Conservation (phyloP, 1,140 invertebrate genomes). For the Arion vulgaris region DNA sequence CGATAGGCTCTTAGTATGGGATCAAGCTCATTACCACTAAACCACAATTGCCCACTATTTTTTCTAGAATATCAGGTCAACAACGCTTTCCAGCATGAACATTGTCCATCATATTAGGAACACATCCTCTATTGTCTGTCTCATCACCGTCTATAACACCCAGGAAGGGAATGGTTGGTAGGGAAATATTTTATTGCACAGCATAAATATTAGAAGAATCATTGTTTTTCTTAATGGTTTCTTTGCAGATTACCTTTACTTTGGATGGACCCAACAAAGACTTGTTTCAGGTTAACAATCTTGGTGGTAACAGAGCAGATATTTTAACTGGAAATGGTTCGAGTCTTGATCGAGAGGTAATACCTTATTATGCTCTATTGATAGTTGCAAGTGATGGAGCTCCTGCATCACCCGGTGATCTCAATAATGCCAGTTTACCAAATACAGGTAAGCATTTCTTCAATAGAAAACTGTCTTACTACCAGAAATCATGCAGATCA, state of each 20-base stretch:
- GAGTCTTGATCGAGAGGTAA: conserved; percentile 7
- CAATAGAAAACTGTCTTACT: background rate
- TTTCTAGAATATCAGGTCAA: too few relatives aligned
- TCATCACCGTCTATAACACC: too few relatives aligned
- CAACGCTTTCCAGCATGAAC: too few relatives aligned
- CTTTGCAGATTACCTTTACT: conserved; percentile 3
- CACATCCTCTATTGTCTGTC: too few relatives aligned
- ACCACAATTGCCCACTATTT: too few relatives aligned
- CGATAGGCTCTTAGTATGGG: too few relatives aligned
- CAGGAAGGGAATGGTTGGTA: too few relatives aligned
- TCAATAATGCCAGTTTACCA: background rate
- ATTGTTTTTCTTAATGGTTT: too few relatives aligned
- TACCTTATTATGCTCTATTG: background rate
- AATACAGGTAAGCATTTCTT: conserved; percentile 3
- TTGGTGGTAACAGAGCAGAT: background rate
- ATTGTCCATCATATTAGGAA: too few relatives aligned
- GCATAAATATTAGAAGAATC: too few relatives aligned
- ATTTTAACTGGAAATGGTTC: background rate
- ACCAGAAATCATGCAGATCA: background rate
- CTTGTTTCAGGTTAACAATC: background rate
- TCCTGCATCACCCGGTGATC: background rate
- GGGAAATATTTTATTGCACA: too few relatives aligned
- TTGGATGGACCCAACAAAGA: background rate
- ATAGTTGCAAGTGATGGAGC: conserved; percentile 23
- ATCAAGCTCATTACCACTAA: too few relatives aligned